These are phyloP conservation scores for Microctenopoma steveboyesi DNA, from an alignment of 2,797 vertebrate species.

Conservation along the genomic window DNA sequence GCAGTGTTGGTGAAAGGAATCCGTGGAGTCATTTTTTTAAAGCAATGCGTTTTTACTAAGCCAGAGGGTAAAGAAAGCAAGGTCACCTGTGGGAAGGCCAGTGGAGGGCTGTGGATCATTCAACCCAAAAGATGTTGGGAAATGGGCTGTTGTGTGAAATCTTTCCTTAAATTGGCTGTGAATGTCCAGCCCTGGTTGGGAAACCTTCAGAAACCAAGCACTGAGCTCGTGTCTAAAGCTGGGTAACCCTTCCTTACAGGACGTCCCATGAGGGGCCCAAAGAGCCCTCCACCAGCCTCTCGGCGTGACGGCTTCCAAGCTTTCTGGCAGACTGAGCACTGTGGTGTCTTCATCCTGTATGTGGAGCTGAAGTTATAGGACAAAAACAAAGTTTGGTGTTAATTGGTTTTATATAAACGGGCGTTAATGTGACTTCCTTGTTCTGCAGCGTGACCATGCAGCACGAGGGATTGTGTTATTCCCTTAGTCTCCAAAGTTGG, in stretches of 20 bases:
- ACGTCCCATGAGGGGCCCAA: constrained; percentile 57
- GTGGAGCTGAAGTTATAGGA: constrained; percentile 94
- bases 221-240: constrained; percentile 56
- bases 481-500: constrained; percentile 41
- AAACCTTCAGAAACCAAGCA: constrained; percentile 15
- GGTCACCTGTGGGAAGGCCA: constrained; percentile 55
- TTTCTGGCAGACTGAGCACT: constrained; percentile 66
- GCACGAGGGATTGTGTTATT: constrained; percentile 28
- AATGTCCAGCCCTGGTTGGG: constrained; percentile 11
- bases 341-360: constrained; percentile 65
- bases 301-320: constrained; percentile 46
- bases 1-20: constrained; percentile 93
- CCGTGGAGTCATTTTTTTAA: constrained; percentile 75
- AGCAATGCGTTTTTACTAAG: constrained; percentile 70
- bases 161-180: not conserved
- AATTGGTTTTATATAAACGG: constrained; percentile 50
- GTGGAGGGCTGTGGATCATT: constrained; percentile 77
- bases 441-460: constrained; percentile 25
- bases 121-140: constrained; percentile 51
- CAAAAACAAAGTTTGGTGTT: constrained; percentile 85
- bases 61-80: constrained; percentile 69
- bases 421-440: constrained; percentile 25
- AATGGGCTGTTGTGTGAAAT: not conserved
- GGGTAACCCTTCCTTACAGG: constrained; percentile 52
- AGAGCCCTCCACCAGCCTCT: constrained; percentile 76